Evolutionary conservation across 2,797 vertebrate genomes (phyloP).

Genomic region (Pipistrellus nathusii): DNA sequence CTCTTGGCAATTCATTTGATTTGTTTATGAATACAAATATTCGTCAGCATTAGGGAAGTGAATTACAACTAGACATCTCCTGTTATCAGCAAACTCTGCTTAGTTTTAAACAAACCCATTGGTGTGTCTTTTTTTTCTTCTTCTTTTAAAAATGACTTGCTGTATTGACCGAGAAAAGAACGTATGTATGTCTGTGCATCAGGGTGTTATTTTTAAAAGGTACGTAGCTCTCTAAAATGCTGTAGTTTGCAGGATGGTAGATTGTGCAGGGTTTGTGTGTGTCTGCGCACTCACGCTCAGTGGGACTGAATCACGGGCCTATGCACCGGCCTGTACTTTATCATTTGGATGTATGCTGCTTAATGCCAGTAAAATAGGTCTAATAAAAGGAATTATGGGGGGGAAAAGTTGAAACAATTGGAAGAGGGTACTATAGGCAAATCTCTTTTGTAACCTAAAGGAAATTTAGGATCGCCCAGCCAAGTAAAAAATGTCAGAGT

Average conservation of each 20-base stretch:
- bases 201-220: constrained; percentile 63
- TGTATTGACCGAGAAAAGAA: constrained; percentile 56
- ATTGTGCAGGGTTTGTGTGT: neutral
- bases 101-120: constrained; percentile 76
- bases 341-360: constrained; percentile 79
- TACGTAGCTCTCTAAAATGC: constrained; percentile 41
- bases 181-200: neutral
- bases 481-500: neutral
- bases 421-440: neutral
- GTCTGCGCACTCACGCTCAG: neutral
- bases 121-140: neutral
- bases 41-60: constrained; percentile 44
- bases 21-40: constrained; percentile 64
- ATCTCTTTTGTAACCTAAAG: neutral
- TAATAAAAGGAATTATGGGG: constrained; percentile 78
- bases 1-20: constrained; percentile 34
- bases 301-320: constrained; percentile 71
- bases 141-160: constrained; percentile 63
- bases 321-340: constrained; percentile 76
- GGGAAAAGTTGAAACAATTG: neutral
- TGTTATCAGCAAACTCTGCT: constrained; percentile 66
- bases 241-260: constrained; percentile 64
- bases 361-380: constrained; percentile 73
- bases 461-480: neutral
- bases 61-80: constrained; percentile 65